Conservation (phyloP, 2,113 vertebrate species). For the Eulacestoma nigropectus region DNA sequence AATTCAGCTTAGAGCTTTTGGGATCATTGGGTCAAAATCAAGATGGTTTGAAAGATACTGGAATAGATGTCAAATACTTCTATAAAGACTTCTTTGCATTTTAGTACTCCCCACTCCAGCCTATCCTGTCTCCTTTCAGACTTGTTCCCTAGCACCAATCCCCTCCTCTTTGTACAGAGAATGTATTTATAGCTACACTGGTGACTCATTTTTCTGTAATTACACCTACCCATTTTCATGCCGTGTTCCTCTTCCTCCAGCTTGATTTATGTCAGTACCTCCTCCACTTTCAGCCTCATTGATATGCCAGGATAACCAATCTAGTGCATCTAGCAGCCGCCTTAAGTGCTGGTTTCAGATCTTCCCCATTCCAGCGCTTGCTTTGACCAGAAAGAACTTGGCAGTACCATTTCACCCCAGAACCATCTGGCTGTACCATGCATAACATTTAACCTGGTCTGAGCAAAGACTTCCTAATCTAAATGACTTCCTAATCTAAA, state of each 20-base stretch:
- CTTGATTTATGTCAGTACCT: background rate
- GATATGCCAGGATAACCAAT: background rate
- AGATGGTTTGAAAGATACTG: background rate
- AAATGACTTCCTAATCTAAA: background rate
- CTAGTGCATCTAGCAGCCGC: background rate
- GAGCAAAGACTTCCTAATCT: background rate
- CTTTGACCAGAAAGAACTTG: background rate
- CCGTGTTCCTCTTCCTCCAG: background rate
- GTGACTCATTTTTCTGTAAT: slow-evolving; percentile 45
- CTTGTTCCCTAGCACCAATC: slow-evolving; percentile 4
- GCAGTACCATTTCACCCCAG: background rate
- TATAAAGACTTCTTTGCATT: background rate
- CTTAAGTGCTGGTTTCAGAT: background rate
- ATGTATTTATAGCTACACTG: slow-evolving; percentile 29
- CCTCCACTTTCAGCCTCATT: background rate
- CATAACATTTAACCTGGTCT: background rate
- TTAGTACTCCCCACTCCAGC: background rate
- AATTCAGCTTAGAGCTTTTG: background rate
- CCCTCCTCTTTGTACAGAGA: background rate
- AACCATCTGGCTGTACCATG: background rate
- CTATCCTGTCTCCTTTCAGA: background rate
- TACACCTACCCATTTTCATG: slow-evolving; percentile 44
- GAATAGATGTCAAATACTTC: background rate
- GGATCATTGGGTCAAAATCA: background rate
- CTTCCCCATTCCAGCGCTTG: background rate